phyloP scores from a whole-genome alignment of 2,113 vertebrate species.

The Ginglymostoma cirratum region DNA sequence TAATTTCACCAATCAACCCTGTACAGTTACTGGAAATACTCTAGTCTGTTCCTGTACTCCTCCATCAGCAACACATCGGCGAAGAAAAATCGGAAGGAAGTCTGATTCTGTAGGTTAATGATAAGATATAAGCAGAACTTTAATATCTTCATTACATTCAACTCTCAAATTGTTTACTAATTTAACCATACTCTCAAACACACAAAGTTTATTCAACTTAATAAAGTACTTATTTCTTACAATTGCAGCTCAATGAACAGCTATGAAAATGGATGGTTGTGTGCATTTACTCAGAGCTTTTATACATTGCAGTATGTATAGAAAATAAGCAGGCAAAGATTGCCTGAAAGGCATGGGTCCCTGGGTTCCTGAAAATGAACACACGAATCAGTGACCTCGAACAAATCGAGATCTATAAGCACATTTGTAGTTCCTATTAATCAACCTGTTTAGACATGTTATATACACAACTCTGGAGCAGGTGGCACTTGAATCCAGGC shows the following conservation, averaged over 20 bases:
- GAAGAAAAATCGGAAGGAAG: neutral
- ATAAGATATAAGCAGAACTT: neutral
- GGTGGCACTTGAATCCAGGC: too few relatives aligned
- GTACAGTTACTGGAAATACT: neutral
- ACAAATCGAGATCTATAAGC: neutral
- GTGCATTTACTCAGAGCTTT: neutral
- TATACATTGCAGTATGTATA: neutral
- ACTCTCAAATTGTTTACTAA: neutral
- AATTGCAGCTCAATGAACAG: neutral
- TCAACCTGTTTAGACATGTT: too few relatives aligned
- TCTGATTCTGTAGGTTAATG: neutral
- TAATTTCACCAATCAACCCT: neutral
- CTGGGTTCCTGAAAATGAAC: neutral
- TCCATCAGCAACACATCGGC: neutral
- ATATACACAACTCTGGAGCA: too few relatives aligned
- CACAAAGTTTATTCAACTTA: neutral
- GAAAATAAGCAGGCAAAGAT: neutral
- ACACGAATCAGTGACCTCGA: neutral
- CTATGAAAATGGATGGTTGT: neutral
- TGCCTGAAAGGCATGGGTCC: neutral
- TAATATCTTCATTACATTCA: neutral
- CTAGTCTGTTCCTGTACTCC: neutral
- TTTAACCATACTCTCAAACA: neutral
- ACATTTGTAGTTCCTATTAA: neutral
- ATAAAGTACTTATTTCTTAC: neutral